These are phyloP conservation scores for rat (Rattus norvegicus) DNA, from an alignment of 2,113 vertebrate species.

Conservation along the genomic window GRCr8 NC_086021.1:131140001-131140500, in stretches of 20 bases:
- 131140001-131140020: neutral
- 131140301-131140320: neutral
- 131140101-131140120: neutral
- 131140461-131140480: neutral
- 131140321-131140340: neutral
- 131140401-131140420: slow-evolving; percentile 1
- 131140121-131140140: neutral
- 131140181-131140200: neutral
- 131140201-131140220: neutral
- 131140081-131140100: rapidly evolving
- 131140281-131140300: neutral
- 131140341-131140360: neutral
- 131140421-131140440: neutral
- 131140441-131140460: neutral
- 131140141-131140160: neutral
- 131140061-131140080: neutral
- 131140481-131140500: neutral
- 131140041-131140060: neutral
- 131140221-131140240: neutral
- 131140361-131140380: neutral
- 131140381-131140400: neutral
- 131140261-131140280: neutral
- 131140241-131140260: neutral
- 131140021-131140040: neutral
- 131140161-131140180: neutral